Percentiles rank a stretch among this genome's conserved stretches.
Conservation (phyloP, 2,888 invertebrate species). For the Chydorus sphaericus region DNA sequence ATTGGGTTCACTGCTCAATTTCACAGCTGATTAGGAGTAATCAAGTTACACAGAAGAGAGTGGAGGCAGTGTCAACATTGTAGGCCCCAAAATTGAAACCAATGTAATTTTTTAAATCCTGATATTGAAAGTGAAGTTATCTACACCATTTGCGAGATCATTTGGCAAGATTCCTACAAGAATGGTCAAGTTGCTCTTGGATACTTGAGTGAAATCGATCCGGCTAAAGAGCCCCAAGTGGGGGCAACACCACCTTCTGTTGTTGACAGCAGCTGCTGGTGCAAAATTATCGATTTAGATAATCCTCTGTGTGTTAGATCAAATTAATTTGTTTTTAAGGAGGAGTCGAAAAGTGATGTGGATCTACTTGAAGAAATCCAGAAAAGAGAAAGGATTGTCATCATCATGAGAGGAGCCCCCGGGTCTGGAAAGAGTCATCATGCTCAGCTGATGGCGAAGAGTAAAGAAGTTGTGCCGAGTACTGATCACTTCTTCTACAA, state of each 20-base stretch:
- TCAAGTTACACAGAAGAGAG: too few relatives aligned
- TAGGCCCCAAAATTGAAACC: background rate
- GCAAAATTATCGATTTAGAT: background rate
- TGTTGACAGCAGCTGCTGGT: background rate
- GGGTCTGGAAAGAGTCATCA: conserved; percentile 70
- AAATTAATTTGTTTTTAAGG: background rate
- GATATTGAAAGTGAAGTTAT: background rate
- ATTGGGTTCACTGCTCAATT: too few relatives aligned
- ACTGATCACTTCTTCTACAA: conserved; percentile 52
- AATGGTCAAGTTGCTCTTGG: background rate
- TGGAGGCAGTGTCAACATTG: too few relatives aligned
- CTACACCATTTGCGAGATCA: too few relatives aligned
- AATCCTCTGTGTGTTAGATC: background rate
- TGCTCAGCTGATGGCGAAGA: conserved; percentile 39
- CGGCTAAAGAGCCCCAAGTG: too few relatives aligned
- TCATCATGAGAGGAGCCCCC: conserved; percentile 65
- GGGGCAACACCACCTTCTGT: background rate
- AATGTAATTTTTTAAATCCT: background rate
- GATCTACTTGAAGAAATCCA: conserved; percentile 26
- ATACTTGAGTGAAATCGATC: background rate
- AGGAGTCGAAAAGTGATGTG: background rate
- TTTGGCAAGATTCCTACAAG: background rate
- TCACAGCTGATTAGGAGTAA: too few relatives aligned
- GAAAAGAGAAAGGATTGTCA: conserved; percentile 44
- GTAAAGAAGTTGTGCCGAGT: conserved; percentile 38